phyloP scores from a whole-genome alignment of 2,113 vertebrate species.

The Microtus oregoni region DNA sequence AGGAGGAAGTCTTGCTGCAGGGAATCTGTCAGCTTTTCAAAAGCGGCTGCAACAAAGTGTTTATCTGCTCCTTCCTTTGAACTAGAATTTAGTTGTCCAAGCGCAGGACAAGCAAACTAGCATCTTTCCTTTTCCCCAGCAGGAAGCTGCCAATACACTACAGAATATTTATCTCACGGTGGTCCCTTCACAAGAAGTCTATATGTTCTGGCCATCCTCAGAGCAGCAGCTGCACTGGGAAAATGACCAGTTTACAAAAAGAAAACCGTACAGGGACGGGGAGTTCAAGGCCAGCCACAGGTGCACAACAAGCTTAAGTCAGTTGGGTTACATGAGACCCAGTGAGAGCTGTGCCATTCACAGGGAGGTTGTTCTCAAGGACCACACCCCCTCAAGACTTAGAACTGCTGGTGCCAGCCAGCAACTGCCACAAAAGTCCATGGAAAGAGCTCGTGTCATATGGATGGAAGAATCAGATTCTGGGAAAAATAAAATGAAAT shows the following conservation, averaged over 20 bases:
- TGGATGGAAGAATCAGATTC: background rate
- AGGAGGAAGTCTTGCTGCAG: background rate
- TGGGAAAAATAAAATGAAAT: background rate
- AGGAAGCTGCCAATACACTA: background rate
- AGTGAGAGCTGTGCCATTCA: background rate
- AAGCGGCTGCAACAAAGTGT: background rate
- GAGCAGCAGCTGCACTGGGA: background rate
- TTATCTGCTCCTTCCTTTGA: conserved; percentile 64
- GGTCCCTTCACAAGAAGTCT: background rate
- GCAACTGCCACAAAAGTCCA: background rate
- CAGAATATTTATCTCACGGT: background rate
- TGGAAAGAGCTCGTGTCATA: background rate
- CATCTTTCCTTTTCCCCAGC: conserved; percentile 40
- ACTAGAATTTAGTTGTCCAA: conserved; percentile 56
- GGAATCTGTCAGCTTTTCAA: conserved; percentile 48
- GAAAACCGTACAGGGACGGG: background rate
- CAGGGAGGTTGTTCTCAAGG: background rate
- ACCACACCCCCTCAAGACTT: background rate
- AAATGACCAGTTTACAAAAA: background rate
- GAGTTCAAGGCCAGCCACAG: background rate
- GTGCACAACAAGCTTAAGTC: background rate
- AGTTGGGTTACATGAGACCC: background rate
- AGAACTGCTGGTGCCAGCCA: background rate
- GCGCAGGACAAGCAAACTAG: conserved; percentile 44
- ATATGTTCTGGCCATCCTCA: background rate